Conservation (phyloP, 2,113 vertebrate genomes). For the Menura novaehollandiae region DNA sequence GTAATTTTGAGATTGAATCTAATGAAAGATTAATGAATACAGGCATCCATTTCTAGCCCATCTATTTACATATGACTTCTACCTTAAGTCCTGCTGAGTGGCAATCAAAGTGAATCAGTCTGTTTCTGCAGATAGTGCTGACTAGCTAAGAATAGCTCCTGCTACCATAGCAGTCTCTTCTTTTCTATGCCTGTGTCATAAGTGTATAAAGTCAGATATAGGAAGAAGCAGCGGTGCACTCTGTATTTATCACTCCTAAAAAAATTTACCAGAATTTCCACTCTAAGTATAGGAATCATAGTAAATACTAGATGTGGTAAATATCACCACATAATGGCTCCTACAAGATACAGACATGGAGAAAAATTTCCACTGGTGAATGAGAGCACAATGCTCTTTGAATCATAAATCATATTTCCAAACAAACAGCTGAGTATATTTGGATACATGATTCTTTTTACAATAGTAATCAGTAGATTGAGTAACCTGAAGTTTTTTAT, state of each 20-base stretch:
- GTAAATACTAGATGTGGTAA: not conserved
- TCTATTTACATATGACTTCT: slow-evolving; percentile 68
- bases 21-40: slow-evolving; percentile 75
- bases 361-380: not conserved
- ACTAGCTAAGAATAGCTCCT: slow-evolving; percentile 51
- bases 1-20: slow-evolving; percentile 64
- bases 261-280: not conserved
- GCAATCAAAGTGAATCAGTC: slow-evolving; percentile 54
- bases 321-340: not conserved
- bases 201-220: not conserved
- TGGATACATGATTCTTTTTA: not conserved
- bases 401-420: not conserved
- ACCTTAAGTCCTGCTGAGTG: slow-evolving; percentile 56
- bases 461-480: not conserved
- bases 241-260: not conserved
- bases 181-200: not conserved
- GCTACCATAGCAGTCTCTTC: not conserved
- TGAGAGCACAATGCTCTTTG: not conserved
- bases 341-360: not conserved
- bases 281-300: not conserved
- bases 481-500: not conserved
- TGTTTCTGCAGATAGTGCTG: slow-evolving; percentile 42
- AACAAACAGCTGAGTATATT: not conserved
- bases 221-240: not conserved
- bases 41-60: slow-evolving; percentile 60